phyloP scores from a whole-genome alignment of 2,113 vertebrate species.

The Brachirus orientalis region DNA sequence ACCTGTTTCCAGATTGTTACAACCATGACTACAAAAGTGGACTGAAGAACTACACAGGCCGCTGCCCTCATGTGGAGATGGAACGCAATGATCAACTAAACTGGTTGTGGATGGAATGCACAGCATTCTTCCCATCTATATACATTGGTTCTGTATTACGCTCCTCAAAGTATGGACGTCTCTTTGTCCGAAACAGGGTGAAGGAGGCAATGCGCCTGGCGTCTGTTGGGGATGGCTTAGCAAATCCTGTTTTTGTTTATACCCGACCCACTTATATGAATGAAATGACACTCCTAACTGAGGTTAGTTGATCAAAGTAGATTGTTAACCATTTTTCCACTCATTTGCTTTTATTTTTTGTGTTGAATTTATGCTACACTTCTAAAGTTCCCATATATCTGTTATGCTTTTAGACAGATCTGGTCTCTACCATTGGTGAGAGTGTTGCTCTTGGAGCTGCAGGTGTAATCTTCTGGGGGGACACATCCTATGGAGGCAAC shows the following conservation, averaged over 20 bases:
- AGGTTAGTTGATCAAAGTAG: slow-evolving; percentile 70
- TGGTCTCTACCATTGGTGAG: slow-evolving; percentile 85
- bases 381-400: slow-evolving; percentile 35
- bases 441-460: slow-evolving; percentile 85
- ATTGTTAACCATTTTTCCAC: neutral
- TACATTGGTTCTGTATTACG: slow-evolving; percentile 76
- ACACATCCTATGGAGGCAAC: slow-evolving; percentile 78
- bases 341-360: neutral
- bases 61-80: slow-evolving; percentile 79
- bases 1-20: slow-evolving; percentile 88
- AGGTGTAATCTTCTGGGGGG: slow-evolving; percentile 87
- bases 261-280: slow-evolving; percentile 82
- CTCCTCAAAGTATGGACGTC: slow-evolving; percentile 72
- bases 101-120: slow-evolving; percentile 87
- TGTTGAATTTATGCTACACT: neutral
- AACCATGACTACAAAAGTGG: slow-evolving; percentile 84
- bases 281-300: slow-evolving; percentile 70
- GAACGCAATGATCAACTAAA: slow-evolving; percentile 81
- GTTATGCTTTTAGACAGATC: slow-evolving; percentile 76
- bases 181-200: slow-evolving; percentile 82
- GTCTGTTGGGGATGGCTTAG: slow-evolving; percentile 71
- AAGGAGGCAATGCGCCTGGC: slow-evolving; percentile 83
- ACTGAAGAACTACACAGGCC: slow-evolving; percentile 80
- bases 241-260: slow-evolving; percentile 84
- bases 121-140: slow-evolving; percentile 84